Conservation (phyloP, 1,140 invertebrate genomes). For the Mamestra configurata region DNA sequence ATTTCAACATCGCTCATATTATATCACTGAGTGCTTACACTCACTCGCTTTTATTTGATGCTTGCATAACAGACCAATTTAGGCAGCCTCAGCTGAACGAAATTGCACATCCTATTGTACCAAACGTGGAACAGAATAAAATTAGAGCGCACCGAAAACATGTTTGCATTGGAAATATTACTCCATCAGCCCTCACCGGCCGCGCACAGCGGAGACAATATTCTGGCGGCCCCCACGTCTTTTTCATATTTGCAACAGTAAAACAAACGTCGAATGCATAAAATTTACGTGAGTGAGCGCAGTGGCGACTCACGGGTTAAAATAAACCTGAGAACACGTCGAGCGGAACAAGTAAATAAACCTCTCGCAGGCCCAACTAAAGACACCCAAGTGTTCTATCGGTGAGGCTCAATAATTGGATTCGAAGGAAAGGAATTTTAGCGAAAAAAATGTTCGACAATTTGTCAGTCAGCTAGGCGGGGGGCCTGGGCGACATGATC, state of each 20-base stretch:
- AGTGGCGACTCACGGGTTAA: slow-evolving; percentile 47
- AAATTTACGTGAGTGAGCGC: slow-evolving; percentile 56
- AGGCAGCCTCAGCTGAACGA: slow-evolving; percentile 65
- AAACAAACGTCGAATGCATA: slow-evolving; percentile 57
- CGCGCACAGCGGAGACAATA: slow-evolving; percentile 52
- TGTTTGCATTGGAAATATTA: slow-evolving; percentile 68
- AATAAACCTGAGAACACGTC: slow-evolving; percentile 57
- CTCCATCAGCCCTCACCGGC: slow-evolving; percentile 52
- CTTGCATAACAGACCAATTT: slow-evolving; percentile 70
- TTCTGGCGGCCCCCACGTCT: slow-evolving; percentile 56
- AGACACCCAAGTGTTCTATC: slow-evolving; percentile 67
- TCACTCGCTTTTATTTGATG: slow-evolving; percentile 64
- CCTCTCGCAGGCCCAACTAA: slow-evolving; percentile 57
- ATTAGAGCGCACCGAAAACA: slow-evolving; percentile 65
- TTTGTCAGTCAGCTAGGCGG: slow-evolving; percentile 79
- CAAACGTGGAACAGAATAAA: slow-evolving; percentile 66
- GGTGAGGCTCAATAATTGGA: slow-evolving; percentile 78
- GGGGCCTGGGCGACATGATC: slow-evolving; percentile 75
- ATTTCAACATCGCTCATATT: slow-evolving; percentile 58
- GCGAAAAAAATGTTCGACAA: slow-evolving; percentile 78
- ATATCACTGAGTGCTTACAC: slow-evolving; percentile 58
- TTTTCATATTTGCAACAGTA: slow-evolving; percentile 61
- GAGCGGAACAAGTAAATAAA: slow-evolving; percentile 64
- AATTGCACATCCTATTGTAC: slow-evolving; percentile 68
- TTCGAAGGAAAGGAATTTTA: slow-evolving; percentile 78